Evolutionary conservation across 2,888 invertebrate genomes (phyloP).

Genomic region (Aspidapion aeneum): DNA sequence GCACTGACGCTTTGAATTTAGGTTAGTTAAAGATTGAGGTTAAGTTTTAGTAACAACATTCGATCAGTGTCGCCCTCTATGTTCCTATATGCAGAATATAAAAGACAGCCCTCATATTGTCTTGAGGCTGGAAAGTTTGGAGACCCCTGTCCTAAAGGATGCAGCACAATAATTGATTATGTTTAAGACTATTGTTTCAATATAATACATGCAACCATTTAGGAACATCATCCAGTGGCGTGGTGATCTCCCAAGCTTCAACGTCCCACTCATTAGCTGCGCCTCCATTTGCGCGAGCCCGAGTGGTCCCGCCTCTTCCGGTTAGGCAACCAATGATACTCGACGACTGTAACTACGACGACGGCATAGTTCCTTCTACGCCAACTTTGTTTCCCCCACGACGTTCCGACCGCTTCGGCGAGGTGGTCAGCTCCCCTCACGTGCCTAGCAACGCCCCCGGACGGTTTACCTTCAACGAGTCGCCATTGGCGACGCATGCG

Average conservation of each 20-base stretch:
- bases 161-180: too few relatives aligned
- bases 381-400: slow-evolving; percentile 82
- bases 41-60: too few relatives aligned
- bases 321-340: slow-evolving; percentile 38
- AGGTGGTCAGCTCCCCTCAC: slow-evolving; percentile 89
- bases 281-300: slow-evolving; percentile 52
- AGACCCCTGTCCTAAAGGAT: too few relatives aligned
- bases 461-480: slow-evolving; percentile 64
- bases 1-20: too few relatives aligned
- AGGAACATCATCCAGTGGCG: slow-evolving; percentile 29
- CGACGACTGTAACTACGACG: slow-evolving; percentile 64
- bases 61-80: too few relatives aligned
- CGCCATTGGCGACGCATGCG: slow-evolving; percentile 32
- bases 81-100: too few relatives aligned
- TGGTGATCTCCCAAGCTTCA: slow-evolving; percentile 42
- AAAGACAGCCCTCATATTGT: too few relatives aligned
- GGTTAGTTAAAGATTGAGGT: too few relatives aligned
- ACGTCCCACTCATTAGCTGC: slow-evolving; percentile 44
- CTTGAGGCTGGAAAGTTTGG: too few relatives aligned
- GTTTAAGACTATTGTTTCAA: too few relatives aligned
- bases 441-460: slow-evolving; percentile 56
- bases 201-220: too few relatives aligned
- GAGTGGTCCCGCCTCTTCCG: slow-evolving; percentile 51
- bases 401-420: slow-evolving; percentile 82
- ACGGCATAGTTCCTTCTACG: slow-evolving; percentile 82